Conservation (phyloP, 1,140 invertebrate species). For the Psilanteris sp. region DNA sequence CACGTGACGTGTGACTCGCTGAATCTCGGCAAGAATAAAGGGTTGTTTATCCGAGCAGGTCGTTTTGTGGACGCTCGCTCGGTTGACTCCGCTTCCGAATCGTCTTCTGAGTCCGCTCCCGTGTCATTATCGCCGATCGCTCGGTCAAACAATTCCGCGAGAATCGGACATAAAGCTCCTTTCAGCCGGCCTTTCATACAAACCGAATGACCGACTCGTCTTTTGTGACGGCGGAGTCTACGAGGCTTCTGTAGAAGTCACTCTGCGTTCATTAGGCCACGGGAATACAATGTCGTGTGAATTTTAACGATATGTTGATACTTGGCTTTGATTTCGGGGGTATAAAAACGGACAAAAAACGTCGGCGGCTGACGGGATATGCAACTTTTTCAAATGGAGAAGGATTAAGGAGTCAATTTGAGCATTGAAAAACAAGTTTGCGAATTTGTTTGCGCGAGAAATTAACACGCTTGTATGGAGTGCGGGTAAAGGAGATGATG, state of each 20-base stretch:
- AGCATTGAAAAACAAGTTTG: too few species aligned
- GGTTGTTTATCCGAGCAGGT: conserved; percentile 52
- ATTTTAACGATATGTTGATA: conserved; percentile 19
- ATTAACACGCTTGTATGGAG: too few species aligned
- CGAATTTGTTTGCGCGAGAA: too few species aligned
- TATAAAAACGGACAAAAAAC: too few species aligned
- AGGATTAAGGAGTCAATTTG: too few species aligned
- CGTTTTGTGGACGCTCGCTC: conserved; percentile 17
- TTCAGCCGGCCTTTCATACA: conserved; percentile 12
- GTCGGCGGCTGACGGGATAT: too few species aligned
- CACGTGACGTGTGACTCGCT: conserved; percentile 56
- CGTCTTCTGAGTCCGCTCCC: conserved; percentile 17
- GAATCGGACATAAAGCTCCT: conserved; percentile 16
- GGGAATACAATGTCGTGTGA: neutral
- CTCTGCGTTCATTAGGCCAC: conserved; percentile 6
- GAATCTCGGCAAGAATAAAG: conserved; percentile 48
- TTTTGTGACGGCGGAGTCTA: neutral
- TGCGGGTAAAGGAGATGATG: too few species aligned
- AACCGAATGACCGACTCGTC: conserved; percentile 33
- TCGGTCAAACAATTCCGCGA: conserved; percentile 20
- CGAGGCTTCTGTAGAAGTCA: conserved; percentile 21
- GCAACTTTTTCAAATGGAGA: too few species aligned
- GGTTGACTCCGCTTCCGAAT: conserved; percentile 49
- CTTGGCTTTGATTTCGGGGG: conserved; percentile 1
- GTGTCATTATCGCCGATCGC: conserved; percentile 13